A percentile compares a stretch with the other conserved stretches of the same genome.
Conservation (phyloP, 2,888 invertebrate genomes). For the Scelioninae gen. 2 region DNA sequence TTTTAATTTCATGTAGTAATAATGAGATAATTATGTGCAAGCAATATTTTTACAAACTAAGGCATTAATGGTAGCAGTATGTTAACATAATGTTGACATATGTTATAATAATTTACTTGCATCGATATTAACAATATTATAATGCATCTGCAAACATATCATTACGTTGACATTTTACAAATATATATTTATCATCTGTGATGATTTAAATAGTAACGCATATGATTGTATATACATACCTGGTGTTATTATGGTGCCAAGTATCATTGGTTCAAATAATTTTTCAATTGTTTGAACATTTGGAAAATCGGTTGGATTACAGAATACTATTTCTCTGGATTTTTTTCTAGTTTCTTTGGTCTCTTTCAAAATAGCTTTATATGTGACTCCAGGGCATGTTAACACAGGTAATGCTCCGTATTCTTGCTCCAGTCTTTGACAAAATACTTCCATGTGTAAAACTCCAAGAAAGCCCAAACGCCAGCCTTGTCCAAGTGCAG, state of each 20-base stretch:
- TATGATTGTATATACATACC: too few relatives aligned
- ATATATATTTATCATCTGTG: constrained; percentile 1
- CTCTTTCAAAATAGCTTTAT: constrained; percentile 84
- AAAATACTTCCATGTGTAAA: constrained; percentile 92
- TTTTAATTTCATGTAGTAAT: too few relatives aligned
- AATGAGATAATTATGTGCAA: too few relatives aligned
- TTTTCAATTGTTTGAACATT: constrained; percentile 81
- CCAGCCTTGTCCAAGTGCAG: constrained; percentile 93
- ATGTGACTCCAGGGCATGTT: constrained; percentile 91
- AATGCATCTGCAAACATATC: too few relatives aligned
- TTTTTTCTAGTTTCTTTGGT: constrained; percentile 83
- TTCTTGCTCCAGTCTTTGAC: constrained; percentile 89
- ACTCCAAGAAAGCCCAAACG: constrained; percentile 90
- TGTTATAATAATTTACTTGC: too few relatives aligned
- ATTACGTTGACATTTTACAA: too few relatives aligned
- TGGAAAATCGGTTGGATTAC: constrained; percentile 87
- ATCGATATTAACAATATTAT: too few relatives aligned
- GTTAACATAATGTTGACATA: too few relatives aligned
- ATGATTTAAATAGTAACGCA: too few relatives aligned
- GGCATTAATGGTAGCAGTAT: too few relatives aligned
- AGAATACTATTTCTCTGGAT: constrained; percentile 78
- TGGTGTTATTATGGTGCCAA: constrained; percentile 93
- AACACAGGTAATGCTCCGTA: constrained; percentile 87
- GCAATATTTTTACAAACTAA: too few relatives aligned
- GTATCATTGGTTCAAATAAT: constrained; percentile 90